Percentiles rank a stretch among this genome's conserved stretches.
Conservation (phyloP, 2,888 invertebrate genomes). For the Colostygia pectinataria region DNA sequence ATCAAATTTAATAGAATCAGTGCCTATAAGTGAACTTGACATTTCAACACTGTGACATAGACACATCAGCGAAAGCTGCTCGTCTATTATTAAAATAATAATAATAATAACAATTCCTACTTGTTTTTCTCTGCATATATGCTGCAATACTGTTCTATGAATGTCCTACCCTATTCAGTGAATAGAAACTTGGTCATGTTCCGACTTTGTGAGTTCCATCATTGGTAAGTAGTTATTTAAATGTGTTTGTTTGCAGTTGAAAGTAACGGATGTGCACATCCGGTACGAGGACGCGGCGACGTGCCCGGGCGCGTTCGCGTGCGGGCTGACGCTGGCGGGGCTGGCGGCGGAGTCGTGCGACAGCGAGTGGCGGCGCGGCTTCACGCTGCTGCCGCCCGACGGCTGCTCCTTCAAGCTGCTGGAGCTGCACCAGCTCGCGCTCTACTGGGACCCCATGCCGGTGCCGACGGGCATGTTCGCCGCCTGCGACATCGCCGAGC, state of each 20-base stretch:
- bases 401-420: slow-evolving; percentile 93
- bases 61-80: too few relatives aligned
- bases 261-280: slow-evolving; percentile 96
- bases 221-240: too few relatives aligned
- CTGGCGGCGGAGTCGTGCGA: slow-evolving; percentile 97
- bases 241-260: slow-evolving; percentile 77
- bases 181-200: too few relatives aligned
- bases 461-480: slow-evolving; percentile 85
- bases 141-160: too few relatives aligned
- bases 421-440: slow-evolving; percentile 92
- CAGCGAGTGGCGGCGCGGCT: slow-evolving; percentile 90
- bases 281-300: slow-evolving; percentile 95
- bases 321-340: slow-evolving; percentile 93
- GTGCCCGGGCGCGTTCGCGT: slow-evolving; percentile 88
- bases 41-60: too few relatives aligned
- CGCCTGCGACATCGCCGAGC: slow-evolving; percentile 85
- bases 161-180: too few relatives aligned
- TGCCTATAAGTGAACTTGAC: too few relatives aligned
- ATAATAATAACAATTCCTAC: too few relatives aligned
- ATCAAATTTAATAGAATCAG: too few relatives aligned
- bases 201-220: too few relatives aligned
- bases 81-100: too few relatives aligned
- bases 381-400: slow-evolving; percentile 84
- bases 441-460: slow-evolving; percentile 94
- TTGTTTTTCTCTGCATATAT: too few relatives aligned